Evolutionary conservation across 2,113 vertebrate genomes (phyloP).

Genomic region (Origma solitaria): DNA sequence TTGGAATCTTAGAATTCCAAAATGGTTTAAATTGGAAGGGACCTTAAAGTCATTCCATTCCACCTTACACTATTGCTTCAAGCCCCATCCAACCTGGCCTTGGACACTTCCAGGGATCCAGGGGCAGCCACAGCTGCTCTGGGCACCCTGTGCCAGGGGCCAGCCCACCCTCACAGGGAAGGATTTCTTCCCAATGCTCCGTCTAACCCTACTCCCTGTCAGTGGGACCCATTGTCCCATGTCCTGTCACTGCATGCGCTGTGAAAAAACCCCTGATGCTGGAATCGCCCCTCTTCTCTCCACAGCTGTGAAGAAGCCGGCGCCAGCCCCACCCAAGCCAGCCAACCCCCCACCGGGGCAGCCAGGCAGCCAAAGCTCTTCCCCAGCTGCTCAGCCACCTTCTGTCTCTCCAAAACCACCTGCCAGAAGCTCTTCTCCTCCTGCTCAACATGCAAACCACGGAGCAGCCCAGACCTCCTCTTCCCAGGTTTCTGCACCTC

Average conservation of each 20-base stretch:
- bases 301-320: constrained; percentile 91
- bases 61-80: accelerated
- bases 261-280: neutral
- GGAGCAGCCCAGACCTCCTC: constrained; percentile 32
- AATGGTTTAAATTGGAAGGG: neutral
- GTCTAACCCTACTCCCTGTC: no score
- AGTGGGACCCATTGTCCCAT: neutral
- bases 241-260: neutral
- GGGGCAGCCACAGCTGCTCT: neutral
- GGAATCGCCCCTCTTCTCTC: neutral
- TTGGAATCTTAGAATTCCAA: neutral
- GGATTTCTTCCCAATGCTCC: neutral
- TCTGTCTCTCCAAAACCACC: constrained; percentile 77
- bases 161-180: accelerated
- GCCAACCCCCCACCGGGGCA: constrained; percentile 84
- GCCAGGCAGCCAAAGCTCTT: constrained; percentile 67
- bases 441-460: constrained; percentile 61
- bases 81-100: accelerated
- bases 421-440: constrained; percentile 71
- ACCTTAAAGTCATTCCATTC: neutral
- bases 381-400: constrained; percentile 69
- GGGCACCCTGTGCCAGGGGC: neutral
- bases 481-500: constrained; percentile 72
- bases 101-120: neutral
- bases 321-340: constrained; percentile 92